Conservation (phyloP, 2,113 vertebrate genomes). For the Phalacrocorax brasilianus region DNA sequence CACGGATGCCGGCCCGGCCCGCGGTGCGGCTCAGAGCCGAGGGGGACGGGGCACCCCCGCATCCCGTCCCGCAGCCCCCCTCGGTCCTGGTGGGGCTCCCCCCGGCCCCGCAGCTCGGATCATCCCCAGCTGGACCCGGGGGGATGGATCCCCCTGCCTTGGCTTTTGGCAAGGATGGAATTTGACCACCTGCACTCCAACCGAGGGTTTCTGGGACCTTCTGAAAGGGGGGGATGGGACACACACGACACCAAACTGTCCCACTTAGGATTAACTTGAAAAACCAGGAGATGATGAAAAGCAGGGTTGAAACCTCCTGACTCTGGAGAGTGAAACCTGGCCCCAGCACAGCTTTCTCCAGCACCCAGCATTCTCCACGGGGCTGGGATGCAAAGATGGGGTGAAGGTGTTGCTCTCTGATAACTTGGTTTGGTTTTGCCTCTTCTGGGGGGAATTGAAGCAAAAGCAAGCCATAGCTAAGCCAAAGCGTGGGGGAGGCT, state of each 20-base stretch:
- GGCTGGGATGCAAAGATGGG: rapidly evolving
- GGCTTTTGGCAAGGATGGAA: neutral
- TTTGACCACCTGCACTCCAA: neutral
- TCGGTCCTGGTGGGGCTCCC: neutral
- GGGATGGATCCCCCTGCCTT: neutral
- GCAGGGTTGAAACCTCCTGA: neutral
- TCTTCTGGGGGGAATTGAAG: neutral
- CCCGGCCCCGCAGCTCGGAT: neutral
- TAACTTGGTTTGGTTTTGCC: neutral
- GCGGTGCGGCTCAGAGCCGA: rapidly evolving
- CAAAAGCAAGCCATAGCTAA: neutral
- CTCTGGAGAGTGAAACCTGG: neutral
- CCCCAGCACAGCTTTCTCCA: neutral
- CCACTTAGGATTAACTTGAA: neutral
- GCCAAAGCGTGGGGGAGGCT: neutral
- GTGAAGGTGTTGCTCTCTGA: neutral
- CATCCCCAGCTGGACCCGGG: no score
- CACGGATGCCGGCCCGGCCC: no score
- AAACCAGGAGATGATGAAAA: neutral
- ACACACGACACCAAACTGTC: rapidly evolving
- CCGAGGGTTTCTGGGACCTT: neutral
- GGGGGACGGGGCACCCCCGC: no score
- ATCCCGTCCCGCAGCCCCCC: neutral
- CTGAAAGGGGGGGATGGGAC: neutral
- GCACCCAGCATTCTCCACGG: rapidly evolving